Conservation (phyloP, 1,140 invertebrate species). For the Sitodiplosis mosellana region DNA sequence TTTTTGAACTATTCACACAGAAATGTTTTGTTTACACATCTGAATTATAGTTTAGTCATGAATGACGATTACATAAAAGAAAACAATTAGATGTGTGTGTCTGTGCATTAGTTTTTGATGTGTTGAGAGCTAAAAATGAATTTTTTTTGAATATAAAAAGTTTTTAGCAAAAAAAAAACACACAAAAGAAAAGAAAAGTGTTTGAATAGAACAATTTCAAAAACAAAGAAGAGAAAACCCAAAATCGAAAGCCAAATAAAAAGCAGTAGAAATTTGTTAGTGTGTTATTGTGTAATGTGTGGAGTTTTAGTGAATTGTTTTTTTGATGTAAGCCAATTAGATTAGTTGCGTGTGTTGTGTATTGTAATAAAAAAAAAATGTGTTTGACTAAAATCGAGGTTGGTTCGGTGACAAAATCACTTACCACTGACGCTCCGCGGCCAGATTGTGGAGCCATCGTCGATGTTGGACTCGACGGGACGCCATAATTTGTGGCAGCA, state of each 20-base stretch:
- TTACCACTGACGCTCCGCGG: slow-evolving; percentile 71
- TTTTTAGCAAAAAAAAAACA: too few species aligned
- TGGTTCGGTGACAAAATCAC: slow-evolving; percentile 16
- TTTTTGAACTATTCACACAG: too few species aligned
- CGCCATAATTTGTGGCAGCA: slow-evolving; percentile 14
- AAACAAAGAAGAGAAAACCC: too few species aligned
- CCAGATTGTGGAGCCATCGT: slow-evolving; percentile 61
- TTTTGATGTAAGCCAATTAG: background rate
- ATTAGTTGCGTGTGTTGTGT: background rate
- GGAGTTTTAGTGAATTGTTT: background rate
- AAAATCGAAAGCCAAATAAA: background rate
- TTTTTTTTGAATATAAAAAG: too few species aligned
- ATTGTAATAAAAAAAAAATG: background rate
- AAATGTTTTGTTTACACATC: too few species aligned
- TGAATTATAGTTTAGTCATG: too few species aligned
- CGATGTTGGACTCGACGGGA: slow-evolving; percentile 40
- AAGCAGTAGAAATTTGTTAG: background rate
- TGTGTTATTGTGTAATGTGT: background rate
- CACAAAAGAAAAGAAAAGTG: too few species aligned
- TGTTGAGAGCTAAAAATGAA: too few species aligned
- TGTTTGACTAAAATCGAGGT: background rate
- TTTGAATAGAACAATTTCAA: too few species aligned
- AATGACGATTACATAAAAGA: too few species aligned
- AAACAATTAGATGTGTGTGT: too few species aligned
- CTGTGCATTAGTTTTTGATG: too few species aligned